Evolutionary conservation across 2,888 invertebrate species (phyloP).

Genomic region (Heliconius charithonia): DNA sequence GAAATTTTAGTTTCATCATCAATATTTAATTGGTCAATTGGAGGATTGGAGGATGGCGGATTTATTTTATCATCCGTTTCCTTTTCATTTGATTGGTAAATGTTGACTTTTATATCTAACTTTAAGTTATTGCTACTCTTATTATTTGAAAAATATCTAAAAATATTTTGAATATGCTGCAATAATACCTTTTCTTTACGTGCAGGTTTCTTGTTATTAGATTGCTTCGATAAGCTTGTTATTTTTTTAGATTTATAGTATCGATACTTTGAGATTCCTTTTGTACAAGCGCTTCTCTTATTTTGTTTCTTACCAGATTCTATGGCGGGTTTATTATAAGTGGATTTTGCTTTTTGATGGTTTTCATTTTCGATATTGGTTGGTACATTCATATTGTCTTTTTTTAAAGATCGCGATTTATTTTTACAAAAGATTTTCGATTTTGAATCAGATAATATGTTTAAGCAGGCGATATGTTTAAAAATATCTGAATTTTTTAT

Average conservation of each 20-base stretch:
- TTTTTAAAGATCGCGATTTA: constrained; percentile 28
- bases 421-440: constrained; percentile 7
- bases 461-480: constrained; percentile 24
- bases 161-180: constrained; percentile 57
- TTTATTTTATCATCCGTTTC: constrained; percentile 41
- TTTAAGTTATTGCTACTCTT: constrained; percentile 59
- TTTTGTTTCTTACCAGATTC: constrained; percentile 1
- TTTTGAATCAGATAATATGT: constrained; percentile 9
- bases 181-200: constrained; percentile 49
- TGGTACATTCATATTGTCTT: constrained; percentile 45
- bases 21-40: constrained; percentile 1
- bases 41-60: background rate
- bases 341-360: constrained; percentile 28
- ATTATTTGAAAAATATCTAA: constrained; percentile 59
- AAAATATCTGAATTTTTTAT: constrained; percentile 28
- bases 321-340: background rate
- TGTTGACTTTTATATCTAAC: constrained; percentile 65
- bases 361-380: constrained; percentile 37
- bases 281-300: constrained; percentile 22
- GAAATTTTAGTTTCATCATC: constrained; percentile 1
- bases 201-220: constrained; percentile 43
- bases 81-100: constrained; percentile 54
- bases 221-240: constrained; percentile 54
- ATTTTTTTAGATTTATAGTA: constrained; percentile 53
- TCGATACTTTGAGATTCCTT: constrained; percentile 23